phyloP scores from a whole-genome alignment of 2,797 vertebrate species.

The Miichthys miiuy region DNA sequence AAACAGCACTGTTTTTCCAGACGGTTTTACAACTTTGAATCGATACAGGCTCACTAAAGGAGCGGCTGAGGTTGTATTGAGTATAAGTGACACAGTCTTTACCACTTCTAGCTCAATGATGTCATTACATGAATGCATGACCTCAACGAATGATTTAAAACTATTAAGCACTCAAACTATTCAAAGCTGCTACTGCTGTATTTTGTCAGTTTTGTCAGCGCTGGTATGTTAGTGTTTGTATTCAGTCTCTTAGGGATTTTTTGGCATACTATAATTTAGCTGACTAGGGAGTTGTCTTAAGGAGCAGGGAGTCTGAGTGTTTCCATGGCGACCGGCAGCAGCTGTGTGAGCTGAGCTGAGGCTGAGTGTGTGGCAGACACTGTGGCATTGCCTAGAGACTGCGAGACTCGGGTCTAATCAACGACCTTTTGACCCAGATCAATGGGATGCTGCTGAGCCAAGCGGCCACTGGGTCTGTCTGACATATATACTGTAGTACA shows the following conservation, averaged over 20 bases:
- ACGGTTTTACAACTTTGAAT: slow-evolving; percentile 52
- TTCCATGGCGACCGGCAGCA: slow-evolving; percentile 83
- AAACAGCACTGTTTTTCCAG: slow-evolving; percentile 23
- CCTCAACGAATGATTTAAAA: slow-evolving; percentile 47
- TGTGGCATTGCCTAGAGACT: slow-evolving; percentile 74
- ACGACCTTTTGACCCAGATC: slow-evolving; percentile 85
- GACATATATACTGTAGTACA: slow-evolving; percentile 36
- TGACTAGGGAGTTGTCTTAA: slow-evolving; percentile 71
- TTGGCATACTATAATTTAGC: slow-evolving; percentile 75
- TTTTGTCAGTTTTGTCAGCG: slow-evolving; percentile 12
- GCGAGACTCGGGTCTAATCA: slow-evolving; percentile 71
- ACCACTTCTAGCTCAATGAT: slow-evolving; percentile 51
- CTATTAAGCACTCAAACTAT: slow-evolving; percentile 14
- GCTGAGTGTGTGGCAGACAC: slow-evolving; percentile 75
- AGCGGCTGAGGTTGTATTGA: slow-evolving; percentile 4
- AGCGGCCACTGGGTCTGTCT: slow-evolving; percentile 51
- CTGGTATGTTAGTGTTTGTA: slow-evolving; percentile 54
- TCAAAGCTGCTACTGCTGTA: slow-evolving; percentile 21
- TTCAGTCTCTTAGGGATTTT: slow-evolving; percentile 53
- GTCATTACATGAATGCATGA: slow-evolving; percentile 55
- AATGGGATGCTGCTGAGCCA: slow-evolving; percentile 68
- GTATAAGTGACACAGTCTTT: slow-evolving; percentile 21
- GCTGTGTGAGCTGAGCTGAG: slow-evolving; percentile 74
- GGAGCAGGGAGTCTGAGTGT: slow-evolving; percentile 76
- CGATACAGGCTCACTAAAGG: slow-evolving; percentile 13